phyloP scores from a whole-genome alignment of 2,113 vertebrate genomes.

The Rhinogobius similis region DNA sequence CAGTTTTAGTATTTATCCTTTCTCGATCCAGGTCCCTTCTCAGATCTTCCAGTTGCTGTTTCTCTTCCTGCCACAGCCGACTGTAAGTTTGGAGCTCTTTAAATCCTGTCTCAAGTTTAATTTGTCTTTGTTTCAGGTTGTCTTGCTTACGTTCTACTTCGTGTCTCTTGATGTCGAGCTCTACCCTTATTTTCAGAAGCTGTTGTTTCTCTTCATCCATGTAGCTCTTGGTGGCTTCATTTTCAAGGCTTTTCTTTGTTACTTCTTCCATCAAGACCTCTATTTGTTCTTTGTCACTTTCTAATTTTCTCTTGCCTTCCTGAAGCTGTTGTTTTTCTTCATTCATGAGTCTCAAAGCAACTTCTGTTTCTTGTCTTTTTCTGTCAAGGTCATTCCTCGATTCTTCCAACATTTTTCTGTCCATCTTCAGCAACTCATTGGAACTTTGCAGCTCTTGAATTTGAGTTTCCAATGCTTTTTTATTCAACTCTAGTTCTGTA shows the following conservation, averaged over 20 bases:
- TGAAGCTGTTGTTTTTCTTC: not conserved
- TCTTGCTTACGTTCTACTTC: not conserved
- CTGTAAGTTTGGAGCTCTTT: not conserved
- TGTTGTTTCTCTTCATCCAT: not conserved
- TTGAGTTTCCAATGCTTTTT: not conserved
- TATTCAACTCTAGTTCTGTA: not conserved
- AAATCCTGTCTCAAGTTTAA: too few relatives aligned
- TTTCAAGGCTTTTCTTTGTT: not conserved
- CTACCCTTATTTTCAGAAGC: not conserved
- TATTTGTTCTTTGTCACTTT: not conserved
- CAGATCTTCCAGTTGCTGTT: conserved; percentile 7
- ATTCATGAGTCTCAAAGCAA: not conserved
- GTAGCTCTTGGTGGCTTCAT: not conserved
- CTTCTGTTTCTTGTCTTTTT: not conserved
- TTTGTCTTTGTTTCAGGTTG: not conserved
- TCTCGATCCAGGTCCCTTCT: conserved; percentile 2
- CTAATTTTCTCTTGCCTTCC: not conserved
- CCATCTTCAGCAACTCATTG: not conserved
- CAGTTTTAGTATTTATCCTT: not conserved
- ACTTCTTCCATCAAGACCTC: not conserved
- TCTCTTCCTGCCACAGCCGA: not conserved
- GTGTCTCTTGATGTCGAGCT: not conserved
- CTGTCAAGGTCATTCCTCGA: not conserved
- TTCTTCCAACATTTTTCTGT: conserved; percentile 3
- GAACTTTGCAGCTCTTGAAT: not conserved